Evolutionary conservation across 1,140 invertebrate genomes (phyloP).

Genomic region (Ceratitis capitata): DNA sequence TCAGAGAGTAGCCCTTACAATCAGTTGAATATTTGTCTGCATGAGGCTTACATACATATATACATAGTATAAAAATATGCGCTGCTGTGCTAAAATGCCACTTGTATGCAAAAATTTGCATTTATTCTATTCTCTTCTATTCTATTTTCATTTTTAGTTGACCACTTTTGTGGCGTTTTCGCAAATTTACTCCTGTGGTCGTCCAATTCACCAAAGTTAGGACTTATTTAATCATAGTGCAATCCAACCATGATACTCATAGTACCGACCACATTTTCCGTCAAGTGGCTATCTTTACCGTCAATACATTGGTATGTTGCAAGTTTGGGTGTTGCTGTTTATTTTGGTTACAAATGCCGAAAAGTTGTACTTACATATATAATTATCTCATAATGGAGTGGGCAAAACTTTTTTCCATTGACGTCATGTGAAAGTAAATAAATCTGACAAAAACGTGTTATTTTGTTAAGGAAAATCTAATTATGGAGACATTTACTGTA

Average conservation of each 20-base stretch:
- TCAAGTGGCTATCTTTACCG: neutral
- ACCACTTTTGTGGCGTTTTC: neutral
- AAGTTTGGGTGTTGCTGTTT: too few relatives aligned
- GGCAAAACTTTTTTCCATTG: neutral
- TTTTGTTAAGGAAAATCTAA: too few relatives aligned
- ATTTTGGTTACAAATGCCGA: neutral
- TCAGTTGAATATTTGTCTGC: neutral
- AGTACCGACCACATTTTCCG: neutral
- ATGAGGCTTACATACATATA: neutral
- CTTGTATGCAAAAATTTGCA: neutral
- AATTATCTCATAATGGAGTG: neutral
- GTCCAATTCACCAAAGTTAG: neutral
- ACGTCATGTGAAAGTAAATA: too few relatives aligned
- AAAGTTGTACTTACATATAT: neutral
- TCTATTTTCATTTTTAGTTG: neutral
- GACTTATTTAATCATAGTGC: slow-evolving; percentile 4
- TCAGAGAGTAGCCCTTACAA: too few relatives aligned
- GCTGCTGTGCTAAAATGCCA: too few relatives aligned
- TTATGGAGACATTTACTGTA: too few relatives aligned
- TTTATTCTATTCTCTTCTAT: too few relatives aligned
- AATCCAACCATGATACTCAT: neutral
- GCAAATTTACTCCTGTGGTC: slow-evolving; percentile 18
- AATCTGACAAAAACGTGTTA: too few relatives aligned
- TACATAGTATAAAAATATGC: neutral
- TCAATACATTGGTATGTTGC: neutral